Evolutionary conservation across 1,140 invertebrate species (phyloP).

Genomic region (Conus ventricosus): DNA sequence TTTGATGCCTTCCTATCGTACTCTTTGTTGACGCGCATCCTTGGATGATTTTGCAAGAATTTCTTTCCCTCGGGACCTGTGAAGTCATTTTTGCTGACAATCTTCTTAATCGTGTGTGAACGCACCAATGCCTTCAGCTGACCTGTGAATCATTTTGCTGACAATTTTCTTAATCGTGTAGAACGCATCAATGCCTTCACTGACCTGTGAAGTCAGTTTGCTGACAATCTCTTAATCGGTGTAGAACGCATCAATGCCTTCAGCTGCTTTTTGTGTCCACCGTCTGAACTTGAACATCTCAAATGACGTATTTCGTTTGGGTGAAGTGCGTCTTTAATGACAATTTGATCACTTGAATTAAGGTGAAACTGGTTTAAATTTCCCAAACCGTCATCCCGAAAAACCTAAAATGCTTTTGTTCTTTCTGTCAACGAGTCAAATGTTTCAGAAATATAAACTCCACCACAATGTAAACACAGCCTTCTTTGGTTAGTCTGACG

Average conservation of each 20-base stretch:
- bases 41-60: slow-evolving; percentile 14
- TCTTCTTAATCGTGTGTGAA: too few species aligned
- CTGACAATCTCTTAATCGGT: too few species aligned
- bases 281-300: slow-evolving; percentile 19
- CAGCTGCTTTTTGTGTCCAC: not conserved
- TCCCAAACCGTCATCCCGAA: too few species aligned
- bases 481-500: not conserved
- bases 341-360: not conserved
- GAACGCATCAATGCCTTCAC: too few species aligned
- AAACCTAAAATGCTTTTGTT: not conserved
- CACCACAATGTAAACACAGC: not conserved
- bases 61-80: not conserved
- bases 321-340: not conserved
- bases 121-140: too few species aligned
- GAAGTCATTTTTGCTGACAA: not conserved
- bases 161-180: too few species aligned
- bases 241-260: not conserved
- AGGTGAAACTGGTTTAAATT: too few species aligned
- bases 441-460: not conserved
- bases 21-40: slow-evolving; percentile 1
- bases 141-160: too few species aligned
- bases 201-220: too few species aligned
- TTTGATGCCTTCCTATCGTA: too few species aligned
- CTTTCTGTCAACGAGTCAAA: not conserved
- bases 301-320: slow-evolving; percentile 23